phyloP scores from a whole-genome alignment of 2,888 invertebrate genomes.

The Gerosis bhagava region DNA sequence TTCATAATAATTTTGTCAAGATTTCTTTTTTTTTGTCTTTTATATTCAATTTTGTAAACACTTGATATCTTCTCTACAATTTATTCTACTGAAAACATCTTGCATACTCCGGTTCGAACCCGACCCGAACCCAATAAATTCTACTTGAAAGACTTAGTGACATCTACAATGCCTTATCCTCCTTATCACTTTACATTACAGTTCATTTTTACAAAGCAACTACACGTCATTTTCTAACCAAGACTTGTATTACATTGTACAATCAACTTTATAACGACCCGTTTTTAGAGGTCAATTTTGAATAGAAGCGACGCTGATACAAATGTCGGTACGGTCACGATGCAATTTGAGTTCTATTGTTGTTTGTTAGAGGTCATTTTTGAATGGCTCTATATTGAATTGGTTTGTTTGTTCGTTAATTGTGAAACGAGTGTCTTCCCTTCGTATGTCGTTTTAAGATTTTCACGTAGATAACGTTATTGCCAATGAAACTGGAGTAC shows the following conservation, averaged over 20 bases:
- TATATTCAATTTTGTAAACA: too few species aligned
- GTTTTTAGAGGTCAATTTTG: conserved; percentile 9
- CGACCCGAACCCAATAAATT: conserved; percentile 49
- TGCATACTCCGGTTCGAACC: conserved; percentile 49
- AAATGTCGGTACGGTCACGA: background rate
- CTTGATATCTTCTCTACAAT: too few species aligned
- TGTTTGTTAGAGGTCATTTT: conserved; percentile 40
- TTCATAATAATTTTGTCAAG: too few species aligned
- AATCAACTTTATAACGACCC: background rate
- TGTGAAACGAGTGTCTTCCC: conserved; percentile 53
- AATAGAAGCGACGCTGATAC: background rate
- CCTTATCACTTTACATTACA: conserved; percentile 8
- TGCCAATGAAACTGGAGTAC: conserved; percentile 2
- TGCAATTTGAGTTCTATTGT: conserved; percentile 34
- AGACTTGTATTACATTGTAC: background rate
- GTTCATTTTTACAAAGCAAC: conserved; percentile 1
- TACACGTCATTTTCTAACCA: background rate
- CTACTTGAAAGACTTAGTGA: conserved; percentile 47
- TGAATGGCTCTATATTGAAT: conserved; percentile 39
- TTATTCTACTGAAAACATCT: conserved; percentile 31
- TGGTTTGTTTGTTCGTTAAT: conserved; percentile 44
- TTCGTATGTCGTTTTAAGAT: conserved; percentile 45
- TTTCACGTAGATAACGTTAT: conserved; percentile 16
- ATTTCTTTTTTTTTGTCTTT: too few species aligned
- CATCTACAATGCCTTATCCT: conserved; percentile 28